phyloP scores from a whole-genome alignment of 2,113 vertebrate genomes.

The Phaethon lepturus region DNA sequence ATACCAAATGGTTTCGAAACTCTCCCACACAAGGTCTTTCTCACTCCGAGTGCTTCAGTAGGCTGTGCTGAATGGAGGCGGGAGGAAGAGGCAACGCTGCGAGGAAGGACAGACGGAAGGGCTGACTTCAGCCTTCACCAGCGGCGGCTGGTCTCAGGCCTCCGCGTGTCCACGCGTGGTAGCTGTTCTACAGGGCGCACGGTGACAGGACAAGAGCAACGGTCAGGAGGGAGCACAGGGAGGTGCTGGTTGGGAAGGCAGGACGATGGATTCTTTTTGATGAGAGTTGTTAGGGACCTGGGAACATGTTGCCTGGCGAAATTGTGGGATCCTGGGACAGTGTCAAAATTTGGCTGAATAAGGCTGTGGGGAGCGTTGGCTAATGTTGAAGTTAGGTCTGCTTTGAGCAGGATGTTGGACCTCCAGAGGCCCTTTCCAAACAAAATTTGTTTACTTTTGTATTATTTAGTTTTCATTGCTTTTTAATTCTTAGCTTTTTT shows the following conservation, averaged over 20 bases:
- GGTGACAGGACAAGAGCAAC: fast-evolving
- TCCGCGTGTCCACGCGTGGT: fast-evolving
- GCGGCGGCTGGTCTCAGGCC: background rate
- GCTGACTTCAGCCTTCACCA: background rate
- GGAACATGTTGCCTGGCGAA: fast-evolving
- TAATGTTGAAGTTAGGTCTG: background rate
- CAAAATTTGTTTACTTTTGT: background rate
- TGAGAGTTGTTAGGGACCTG: background rate
- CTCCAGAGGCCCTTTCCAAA: background rate
- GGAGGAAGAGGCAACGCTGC: background rate
- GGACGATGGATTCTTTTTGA: background rate
- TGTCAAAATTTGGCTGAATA: background rate
- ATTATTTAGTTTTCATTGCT: background rate
- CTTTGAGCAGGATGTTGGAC: background rate
- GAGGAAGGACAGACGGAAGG: background rate
- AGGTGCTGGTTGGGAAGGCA: background rate
- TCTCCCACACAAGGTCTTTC: background rate
- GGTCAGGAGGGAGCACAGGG: background rate
- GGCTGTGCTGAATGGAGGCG: background rate
- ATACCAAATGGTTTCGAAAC: background rate
- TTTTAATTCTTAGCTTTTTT: background rate
- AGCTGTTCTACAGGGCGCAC: fast-evolving
- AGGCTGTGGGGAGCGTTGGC: background rate
- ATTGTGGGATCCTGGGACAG: background rate
- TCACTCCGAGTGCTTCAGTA: background rate